A percentile compares a stretch with the other conserved stretches of the same genome.
phyloP scores from a whole-genome alignment of 2,113 vertebrate genomes.

The Tragulus kanchil region DNA sequence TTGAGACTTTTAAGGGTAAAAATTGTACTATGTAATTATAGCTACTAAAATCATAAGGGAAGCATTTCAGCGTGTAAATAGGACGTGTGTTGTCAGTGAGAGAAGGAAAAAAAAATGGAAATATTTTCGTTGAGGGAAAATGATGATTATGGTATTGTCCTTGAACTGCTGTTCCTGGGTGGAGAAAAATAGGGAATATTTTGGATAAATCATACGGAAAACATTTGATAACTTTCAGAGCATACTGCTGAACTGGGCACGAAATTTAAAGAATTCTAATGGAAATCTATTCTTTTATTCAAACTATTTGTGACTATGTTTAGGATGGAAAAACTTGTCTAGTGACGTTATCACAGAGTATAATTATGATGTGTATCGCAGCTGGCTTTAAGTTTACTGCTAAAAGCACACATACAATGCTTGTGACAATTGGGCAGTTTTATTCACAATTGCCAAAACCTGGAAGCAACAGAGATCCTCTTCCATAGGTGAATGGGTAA shows the following conservation, averaged over 20 bases:
- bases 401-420: not conserved
- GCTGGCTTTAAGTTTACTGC: not conserved
- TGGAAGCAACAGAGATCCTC: not conserved
- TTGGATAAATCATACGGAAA: not conserved
- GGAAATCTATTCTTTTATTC: not conserved
- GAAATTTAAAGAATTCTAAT: not conserved
- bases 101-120: not conserved
- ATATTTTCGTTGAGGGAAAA: not conserved
- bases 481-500: not conserved
- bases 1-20: not conserved
- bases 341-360: not conserved
- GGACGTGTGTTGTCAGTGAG: not conserved
- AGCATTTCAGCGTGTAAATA: not conserved
- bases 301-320: not conserved
- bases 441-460: not conserved
- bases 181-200: not conserved
- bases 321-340: not conserved
- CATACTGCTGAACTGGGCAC: not conserved
- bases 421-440: not conserved
- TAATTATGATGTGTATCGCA: not conserved
- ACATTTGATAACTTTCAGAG: not conserved
- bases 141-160: not conserved
- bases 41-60: not conserved
- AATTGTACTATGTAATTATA: not conserved
- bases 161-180: not conserved